These are phyloP conservation scores for Todiramphus saurophagus DNA, from an alignment of 2,113 vertebrate genomes.

Conservation along the genomic window DNA sequence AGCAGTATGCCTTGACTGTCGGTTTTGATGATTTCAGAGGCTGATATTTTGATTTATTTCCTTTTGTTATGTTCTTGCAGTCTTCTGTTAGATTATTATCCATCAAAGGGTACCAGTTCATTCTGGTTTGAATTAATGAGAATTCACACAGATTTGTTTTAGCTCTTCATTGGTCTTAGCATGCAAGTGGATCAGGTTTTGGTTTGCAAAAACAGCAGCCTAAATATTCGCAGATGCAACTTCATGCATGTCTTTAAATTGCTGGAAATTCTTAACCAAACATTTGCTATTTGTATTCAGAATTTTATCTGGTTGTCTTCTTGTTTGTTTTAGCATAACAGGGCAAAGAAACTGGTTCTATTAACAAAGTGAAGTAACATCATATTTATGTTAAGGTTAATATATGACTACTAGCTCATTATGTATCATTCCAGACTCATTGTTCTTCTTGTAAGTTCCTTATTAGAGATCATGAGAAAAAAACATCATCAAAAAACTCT, in stretches of 20 bases:
- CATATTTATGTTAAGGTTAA: neutral
- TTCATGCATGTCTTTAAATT: neutral
- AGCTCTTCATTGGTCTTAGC: neutral
- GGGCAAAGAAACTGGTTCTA: neutral
- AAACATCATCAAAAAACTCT: neutral
- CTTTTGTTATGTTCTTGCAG: neutral
- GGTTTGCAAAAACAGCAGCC: neutral
- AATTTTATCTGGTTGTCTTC: neutral
- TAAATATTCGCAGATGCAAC: neutral
- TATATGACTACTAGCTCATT: neutral
- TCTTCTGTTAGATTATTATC: neutral
- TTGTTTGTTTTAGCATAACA: neutral
- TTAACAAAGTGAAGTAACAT: neutral
- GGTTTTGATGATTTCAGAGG: constrained; percentile 1
- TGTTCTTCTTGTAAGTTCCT: neutral
- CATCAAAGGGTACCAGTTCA: neutral
- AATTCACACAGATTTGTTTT: neutral
- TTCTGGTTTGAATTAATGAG: neutral
- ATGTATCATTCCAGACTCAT: neutral
- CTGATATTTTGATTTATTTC: constrained; percentile 16
- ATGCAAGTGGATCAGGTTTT: neutral
- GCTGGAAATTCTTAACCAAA: neutral
- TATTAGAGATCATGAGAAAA: neutral
- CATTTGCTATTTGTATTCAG: neutral
- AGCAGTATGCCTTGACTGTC: neutral